Base-by-base conservation (phyloP, 2,113 vertebrate species). In the Brachypodius melanocephalos region DNA sequence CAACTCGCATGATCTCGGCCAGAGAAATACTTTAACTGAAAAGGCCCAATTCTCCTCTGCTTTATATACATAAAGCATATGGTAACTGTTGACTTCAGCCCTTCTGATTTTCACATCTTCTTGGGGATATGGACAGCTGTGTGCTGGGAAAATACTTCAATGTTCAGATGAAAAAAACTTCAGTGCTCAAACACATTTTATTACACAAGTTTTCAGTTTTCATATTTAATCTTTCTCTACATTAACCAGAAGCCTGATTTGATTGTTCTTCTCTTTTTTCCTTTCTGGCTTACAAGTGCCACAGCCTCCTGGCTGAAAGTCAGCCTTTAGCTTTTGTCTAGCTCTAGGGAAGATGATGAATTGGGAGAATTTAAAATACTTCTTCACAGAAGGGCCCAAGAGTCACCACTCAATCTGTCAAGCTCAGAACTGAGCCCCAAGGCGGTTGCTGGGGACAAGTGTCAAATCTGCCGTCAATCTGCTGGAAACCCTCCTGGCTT, bases 371-470 rank as follows among this genome's bases (percentile, higher is more conserved):
- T 92, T 94, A 58, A 95, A 94, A 88, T 73, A 61, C 42, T 57
- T 87, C 69, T 95, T 81, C 36, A 52, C 36, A 72, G 49, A 93
- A 69, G 31, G 14, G 31, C 71, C n/a, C 87, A 89, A 65, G 63
- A 88, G 66, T 89, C 88, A 95, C 81, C 63, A 88, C 43, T 81
- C 67, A 57, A 54, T 75, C 73, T 89, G 71, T 88, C 87, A 95
- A 42, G 57, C 40, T 93, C 86, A 73, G 32, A 75, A 72, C 2
- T 45, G 66, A 91, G 45, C 66, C 74, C 72, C 26, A 38, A 82
- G 51, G 69, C 58, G 58, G 45, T 14, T 54, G 0, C 74, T 73
- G 46, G 63, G 59, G 66, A 79, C 74, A 89, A 85, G 14, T 29
- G 45, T 93, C 69, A 75, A 65, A 87, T 52, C 45, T 45, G 36